Evolutionary conservation across 2,888 invertebrate genomes (phyloP).

Genomic region (Digitonthophagus gazella): DNA sequence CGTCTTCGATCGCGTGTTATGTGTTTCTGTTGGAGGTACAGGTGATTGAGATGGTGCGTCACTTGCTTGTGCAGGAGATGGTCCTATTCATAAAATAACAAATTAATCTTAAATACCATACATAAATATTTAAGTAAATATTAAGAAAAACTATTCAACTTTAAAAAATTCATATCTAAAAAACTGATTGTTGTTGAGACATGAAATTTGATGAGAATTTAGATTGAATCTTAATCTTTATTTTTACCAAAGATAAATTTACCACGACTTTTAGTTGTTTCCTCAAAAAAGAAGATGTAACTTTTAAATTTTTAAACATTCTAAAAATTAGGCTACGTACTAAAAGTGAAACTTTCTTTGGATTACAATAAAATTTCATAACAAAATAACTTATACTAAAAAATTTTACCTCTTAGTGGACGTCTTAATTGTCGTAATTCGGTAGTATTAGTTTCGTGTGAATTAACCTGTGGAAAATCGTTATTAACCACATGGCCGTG

Average conservation of each 20-base stretch:
- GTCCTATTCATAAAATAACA: conserved; percentile 49
- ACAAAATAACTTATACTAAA: conserved; percentile 36
- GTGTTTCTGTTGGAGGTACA: conserved; percentile 38
- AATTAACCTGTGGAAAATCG: conserved; percentile 26
- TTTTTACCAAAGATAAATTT: too few species aligned
- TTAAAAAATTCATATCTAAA: too few species aligned
- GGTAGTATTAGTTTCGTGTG: conserved; percentile 36
- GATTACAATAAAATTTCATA: too few species aligned
- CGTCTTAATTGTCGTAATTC: conserved; percentile 39
- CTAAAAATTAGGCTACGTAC: too few species aligned
- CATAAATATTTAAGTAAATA: too few species aligned
- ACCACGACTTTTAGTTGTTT: too few species aligned
- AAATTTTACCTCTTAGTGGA: conserved; percentile 33
- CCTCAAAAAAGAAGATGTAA: background rate
- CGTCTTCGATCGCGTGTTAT: conserved; percentile 26
- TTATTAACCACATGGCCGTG: conserved; percentile 27
- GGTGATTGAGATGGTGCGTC: conserved; percentile 59
- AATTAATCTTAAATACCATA: too few species aligned
- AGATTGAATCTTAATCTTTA: too few species aligned
- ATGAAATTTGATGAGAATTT: too few species aligned
- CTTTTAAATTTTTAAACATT: background rate
- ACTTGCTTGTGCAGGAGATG: conserved; percentile 64
- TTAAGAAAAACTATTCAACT: background rate
- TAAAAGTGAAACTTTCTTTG: too few species aligned
- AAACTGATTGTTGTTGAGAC: too few species aligned